Evolutionary conservation across 2,888 invertebrate species (phyloP).

Genomic region (Hecatera dysodea): DNA sequence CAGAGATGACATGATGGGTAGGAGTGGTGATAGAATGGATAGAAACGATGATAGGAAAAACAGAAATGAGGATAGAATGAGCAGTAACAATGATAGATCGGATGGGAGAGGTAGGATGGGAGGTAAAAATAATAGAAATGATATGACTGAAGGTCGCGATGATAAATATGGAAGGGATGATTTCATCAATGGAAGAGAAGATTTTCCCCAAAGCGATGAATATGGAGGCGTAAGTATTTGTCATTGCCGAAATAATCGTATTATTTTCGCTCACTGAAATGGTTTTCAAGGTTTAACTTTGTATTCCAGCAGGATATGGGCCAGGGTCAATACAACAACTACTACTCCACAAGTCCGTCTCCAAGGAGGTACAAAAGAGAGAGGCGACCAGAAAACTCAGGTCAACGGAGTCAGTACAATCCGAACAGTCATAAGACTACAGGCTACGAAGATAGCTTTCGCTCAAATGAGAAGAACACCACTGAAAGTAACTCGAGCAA

Average conservation of each 20-base stretch:
- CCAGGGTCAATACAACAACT: slow-evolving; percentile 71
- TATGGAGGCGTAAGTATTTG: slow-evolving; percentile 77
- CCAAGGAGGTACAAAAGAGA: slow-evolving; percentile 81
- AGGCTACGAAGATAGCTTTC: slow-evolving; percentile 70
- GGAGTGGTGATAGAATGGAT: slow-evolving; percentile 65
- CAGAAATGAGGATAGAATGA: slow-evolving; percentile 59
- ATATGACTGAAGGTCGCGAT: slow-evolving; percentile 59
- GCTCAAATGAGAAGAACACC: slow-evolving; percentile 75
- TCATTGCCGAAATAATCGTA: background rate
- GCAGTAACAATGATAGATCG: slow-evolving; percentile 48
- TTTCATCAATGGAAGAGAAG: slow-evolving; percentile 71
- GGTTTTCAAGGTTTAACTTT: background rate
- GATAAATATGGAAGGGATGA: slow-evolving; percentile 66
- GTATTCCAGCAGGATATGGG: slow-evolving; percentile 67
- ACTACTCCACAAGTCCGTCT: slow-evolving; percentile 72
- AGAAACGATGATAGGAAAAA: slow-evolving; percentile 60
- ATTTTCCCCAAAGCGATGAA: slow-evolving; percentile 75
- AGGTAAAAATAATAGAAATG: slow-evolving; percentile 48
- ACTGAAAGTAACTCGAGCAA: slow-evolving; percentile 75
- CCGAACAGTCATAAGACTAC: slow-evolving; percentile 78
- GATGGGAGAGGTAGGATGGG: slow-evolving; percentile 42
- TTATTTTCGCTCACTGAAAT: background rate
- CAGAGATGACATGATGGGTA: slow-evolving; percentile 67
- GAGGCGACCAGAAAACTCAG: slow-evolving; percentile 80
- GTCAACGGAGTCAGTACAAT: slow-evolving; percentile 86